Conservation (phyloP, 2,113 vertebrate genomes). For the Bubo blakistoni region DNA sequence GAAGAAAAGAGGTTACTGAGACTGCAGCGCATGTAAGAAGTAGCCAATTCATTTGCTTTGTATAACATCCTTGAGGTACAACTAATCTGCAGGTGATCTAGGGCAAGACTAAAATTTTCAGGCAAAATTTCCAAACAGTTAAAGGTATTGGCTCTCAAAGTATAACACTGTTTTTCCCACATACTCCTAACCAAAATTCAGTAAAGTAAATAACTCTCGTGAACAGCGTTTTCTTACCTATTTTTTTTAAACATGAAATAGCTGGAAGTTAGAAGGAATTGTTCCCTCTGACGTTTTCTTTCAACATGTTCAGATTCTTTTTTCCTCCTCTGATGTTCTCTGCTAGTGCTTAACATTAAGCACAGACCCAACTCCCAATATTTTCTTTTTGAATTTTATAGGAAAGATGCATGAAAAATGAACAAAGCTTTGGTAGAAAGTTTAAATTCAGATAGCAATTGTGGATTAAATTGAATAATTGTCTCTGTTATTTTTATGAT, state of each 20-base stretch:
- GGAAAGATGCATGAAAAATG: background rate
- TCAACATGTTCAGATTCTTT: background rate
- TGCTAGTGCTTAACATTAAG: background rate
- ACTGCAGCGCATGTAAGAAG: background rate
- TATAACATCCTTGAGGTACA: conserved; percentile 16
- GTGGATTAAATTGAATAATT: background rate
- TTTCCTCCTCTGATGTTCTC: background rate
- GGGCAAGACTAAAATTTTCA: background rate
- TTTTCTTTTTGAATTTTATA: background rate
- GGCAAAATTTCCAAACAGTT: background rate
- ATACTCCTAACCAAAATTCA: background rate
- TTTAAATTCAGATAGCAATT: background rate
- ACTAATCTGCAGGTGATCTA: background rate
- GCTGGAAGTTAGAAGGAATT: background rate
- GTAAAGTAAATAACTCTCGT: background rate
- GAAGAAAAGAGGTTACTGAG: background rate
- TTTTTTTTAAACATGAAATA: background rate
- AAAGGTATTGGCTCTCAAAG: background rate
- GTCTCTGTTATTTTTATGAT: background rate
- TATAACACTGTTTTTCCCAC: background rate
- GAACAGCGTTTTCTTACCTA: background rate
- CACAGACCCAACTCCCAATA: background rate
- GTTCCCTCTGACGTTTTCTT: background rate
- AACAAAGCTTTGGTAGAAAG: background rate
- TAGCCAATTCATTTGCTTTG: background rate